Conservation (phyloP, 92 coral and sea anemone genomes). For the Epizoanthus illoricatus region DNA sequence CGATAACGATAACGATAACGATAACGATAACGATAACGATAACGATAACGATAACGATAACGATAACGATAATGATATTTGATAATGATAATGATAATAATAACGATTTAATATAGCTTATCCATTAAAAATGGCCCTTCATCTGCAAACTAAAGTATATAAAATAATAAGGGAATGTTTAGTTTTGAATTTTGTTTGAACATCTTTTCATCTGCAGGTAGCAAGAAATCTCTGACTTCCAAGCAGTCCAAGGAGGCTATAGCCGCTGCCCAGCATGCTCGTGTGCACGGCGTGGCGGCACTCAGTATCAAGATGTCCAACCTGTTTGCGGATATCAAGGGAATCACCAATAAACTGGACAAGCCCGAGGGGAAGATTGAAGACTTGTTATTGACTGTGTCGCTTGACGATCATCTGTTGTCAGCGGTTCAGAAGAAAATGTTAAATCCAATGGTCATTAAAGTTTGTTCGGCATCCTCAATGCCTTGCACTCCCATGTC, state of each 20-base stretch:
- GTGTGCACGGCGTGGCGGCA: conserved; percentile 74
- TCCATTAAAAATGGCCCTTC: too few species aligned
- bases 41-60: too few species aligned
- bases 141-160: too few species aligned
- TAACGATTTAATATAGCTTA: too few species aligned
- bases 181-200: neutral
- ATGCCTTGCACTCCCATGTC: conserved; percentile 86
- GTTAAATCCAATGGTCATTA: conserved; percentile 92
- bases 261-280: conserved; percentile 66
- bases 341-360: conserved; percentile 64
- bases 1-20: too few species aligned
- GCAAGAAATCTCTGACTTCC: conserved; percentile 6
- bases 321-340: conserved; percentile 78
- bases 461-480: conserved; percentile 74
- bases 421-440: conserved; percentile 72
- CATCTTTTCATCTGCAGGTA: conserved; percentile 11
- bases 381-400: conserved; percentile 76
- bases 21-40: too few species aligned
- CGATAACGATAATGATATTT: too few species aligned
- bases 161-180: too few species aligned
- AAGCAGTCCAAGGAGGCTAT: conserved; percentile 54
- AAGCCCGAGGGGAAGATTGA: conserved; percentile 71
- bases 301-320: conserved; percentile 66
- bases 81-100: too few species aligned
- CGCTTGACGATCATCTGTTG: conserved; percentile 75